Evolutionary conservation across 2,888 invertebrate genomes (phyloP), one percentile per base, ranked within the genome.

Genomic region (Hydropsyche betteni): DNA sequence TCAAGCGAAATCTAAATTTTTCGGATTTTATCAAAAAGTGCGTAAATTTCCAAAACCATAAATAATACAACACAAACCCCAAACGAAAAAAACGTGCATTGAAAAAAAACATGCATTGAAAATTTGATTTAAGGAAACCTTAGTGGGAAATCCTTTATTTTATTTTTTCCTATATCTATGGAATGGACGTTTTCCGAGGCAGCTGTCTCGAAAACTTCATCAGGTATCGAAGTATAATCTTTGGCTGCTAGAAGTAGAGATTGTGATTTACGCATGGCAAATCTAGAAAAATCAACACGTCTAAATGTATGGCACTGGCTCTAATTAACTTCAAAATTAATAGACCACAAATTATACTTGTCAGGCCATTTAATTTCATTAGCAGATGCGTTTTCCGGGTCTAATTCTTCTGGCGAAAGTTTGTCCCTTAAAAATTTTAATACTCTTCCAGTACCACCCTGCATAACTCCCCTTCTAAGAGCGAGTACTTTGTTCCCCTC

Each of bases 401-500:
- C 84, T 36, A 80, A 33, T 77, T 82, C 82, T 68, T 88, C 88
- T 34, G 86, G 85, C 0, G 86, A 83, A 80, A 88, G 85, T 76
- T 90, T 91, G 79, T 93, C 92, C 3, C 92, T 87, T 50, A 94
- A 85, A 82, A 92, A 94, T 83, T 93, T 93, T 83, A 97, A 88
- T 82, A 97, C 90, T 76, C 94, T 86, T 55, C 89, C 89, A 0
- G 96, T 95, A n/a, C 97, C 97, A 76, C 94, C 91, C 82, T 92
- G 90, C 73, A 97, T 88, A 75, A 97, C 90, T 83, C 97, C 97
- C 76, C 93, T 89, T 51, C 97, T 87, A 38, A 97, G 91, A 73
- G 91, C 91, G 81, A 93, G 90, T 80, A 97, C 86, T 81, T 93
- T 93, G 85, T 97, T 97, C 5, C 97, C 97, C 80, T 96, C 94